These are phyloP conservation scores for Podarcis muralis DNA, from an alignment of 2,113 vertebrate genomes.

Conservation along the genomic window DNA sequence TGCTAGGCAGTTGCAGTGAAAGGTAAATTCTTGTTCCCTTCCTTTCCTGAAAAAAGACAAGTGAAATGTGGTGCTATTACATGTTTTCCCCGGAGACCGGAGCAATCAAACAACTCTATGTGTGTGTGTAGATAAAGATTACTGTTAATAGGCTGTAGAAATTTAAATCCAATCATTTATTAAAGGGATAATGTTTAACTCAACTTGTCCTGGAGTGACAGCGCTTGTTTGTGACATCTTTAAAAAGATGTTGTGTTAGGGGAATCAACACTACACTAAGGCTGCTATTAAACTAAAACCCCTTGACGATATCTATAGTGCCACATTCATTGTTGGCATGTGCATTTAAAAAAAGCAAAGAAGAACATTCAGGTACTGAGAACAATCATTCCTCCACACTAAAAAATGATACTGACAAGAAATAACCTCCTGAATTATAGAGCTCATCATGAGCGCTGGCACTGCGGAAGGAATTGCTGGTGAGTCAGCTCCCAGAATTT, in stretches of 20 bases:
- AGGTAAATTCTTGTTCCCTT: conserved; percentile 28
- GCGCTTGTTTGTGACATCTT: not conserved
- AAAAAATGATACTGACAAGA: conserved; percentile 35
- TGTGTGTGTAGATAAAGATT: conserved; percentile 1
- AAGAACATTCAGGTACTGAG: conserved; percentile 15
- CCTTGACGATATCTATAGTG: not conserved
- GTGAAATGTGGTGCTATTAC: not conserved
- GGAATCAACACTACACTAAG: not conserved
- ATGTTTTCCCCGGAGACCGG: not conserved
- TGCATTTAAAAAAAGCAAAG: conserved; percentile 19
- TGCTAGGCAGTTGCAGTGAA: conserved; percentile 12
- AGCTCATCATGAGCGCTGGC: not conserved
- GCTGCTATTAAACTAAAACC: conserved; percentile 33
- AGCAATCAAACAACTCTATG: not conserved
- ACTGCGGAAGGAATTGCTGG: conserved; percentile 32
- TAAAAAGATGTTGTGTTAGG: not conserved
- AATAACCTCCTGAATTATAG: not conserved
- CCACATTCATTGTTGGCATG: conserved; percentile 19
- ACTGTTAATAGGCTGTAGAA: conserved; percentile 6
- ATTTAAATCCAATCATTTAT: conserved; percentile 29
- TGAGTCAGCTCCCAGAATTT: conserved; percentile 51
- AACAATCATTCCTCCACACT: conserved; percentile 27
- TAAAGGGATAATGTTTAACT: conserved; percentile 2
- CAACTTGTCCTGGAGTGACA: not conserved
- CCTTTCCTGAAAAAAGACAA: not conserved